phyloP scores from a whole-genome alignment of 2,888 invertebrate species.

The Megalurothrips usitatus region DNA sequence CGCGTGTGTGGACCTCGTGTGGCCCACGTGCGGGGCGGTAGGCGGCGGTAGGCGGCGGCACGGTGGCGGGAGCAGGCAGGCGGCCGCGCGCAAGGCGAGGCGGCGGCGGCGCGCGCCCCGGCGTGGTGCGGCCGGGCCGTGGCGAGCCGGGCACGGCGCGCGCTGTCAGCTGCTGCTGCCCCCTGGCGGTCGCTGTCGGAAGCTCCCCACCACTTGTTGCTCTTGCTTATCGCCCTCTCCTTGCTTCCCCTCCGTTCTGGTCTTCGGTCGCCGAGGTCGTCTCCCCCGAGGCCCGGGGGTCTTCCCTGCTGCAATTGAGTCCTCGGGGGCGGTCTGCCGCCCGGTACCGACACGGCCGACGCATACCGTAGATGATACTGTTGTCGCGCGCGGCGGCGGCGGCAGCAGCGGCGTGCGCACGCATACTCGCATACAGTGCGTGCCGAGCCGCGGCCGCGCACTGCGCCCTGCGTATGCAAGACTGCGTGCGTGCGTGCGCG shows the following conservation, averaged over 20 bases:
- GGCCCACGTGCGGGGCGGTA: conserved; percentile 2
- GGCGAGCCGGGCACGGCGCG: not conserved
- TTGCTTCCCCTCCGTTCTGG: not conserved
- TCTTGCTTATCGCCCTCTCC: not conserved
- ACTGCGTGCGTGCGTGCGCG: no score
- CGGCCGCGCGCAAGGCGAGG: not conserved
- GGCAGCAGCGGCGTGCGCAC: no score
- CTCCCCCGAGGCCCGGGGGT: no score
- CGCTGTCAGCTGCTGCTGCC: not conserved
- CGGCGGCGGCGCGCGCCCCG: not conserved
- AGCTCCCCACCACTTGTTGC: not conserved
- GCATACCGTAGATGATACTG: no score
- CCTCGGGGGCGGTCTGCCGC: no score
- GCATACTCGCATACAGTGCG: no score
- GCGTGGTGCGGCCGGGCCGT: not conserved
- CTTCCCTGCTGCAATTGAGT: no score
- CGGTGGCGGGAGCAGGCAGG: not conserved
- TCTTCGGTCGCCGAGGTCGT: not conserved
- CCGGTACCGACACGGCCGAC: no score
- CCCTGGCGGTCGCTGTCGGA: not conserved
- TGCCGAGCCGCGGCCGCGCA: no score
- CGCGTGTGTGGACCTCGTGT: conserved; percentile 11
- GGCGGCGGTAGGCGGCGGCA: not conserved
- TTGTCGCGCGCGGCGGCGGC: no score
- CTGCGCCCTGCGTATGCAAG: no score